Evolutionary conservation across 2,113 vertebrate species (phyloP), one percentile per base, ranked within the genome.

Genomic region (Connochaetes taurinus): DNA sequence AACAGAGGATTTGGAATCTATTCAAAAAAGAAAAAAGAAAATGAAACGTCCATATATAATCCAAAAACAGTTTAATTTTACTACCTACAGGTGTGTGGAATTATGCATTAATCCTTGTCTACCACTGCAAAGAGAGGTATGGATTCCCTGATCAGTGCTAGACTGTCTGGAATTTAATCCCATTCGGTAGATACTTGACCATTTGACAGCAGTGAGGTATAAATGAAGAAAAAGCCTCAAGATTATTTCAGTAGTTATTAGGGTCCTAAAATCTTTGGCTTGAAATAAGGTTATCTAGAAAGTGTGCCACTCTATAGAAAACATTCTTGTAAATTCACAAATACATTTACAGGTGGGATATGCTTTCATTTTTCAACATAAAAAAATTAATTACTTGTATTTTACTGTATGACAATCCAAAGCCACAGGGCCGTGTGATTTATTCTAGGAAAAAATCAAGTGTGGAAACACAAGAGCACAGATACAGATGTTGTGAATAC

Each of bases 1-100:
- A 99, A 99, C 23, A 99, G 98, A 43, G 99, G 99, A 96, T 99
- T 99, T 94, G 99, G 99, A 98, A 99, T 99, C 99, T 99, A 95
- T 57, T 87, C 83, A 7, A 97, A 58, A 90, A 55, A 87, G 45
- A 29, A 57, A 91, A 50, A 80, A 60, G 60, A 58, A 92, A 67
- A 94, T 43, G 62, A 12, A 17, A 87, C 11, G 31, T 81, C 21
- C 17, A 95, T 36, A 82, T 19, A 74, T 57, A 92, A 95, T 58
- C 40, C 86, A 89, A 96, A 81, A 97, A 85, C 53, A 94, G 50
- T 47, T 95, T 90, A 52, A 90, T 71, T 87, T 94, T 40, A 87
- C 19, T 27, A 64, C 2, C 17, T 36, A n/a, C 13, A 94, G 57
- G 19, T 67, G 83, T n/a, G 23, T 71, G 27, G 31, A 71, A 67